These are phyloP conservation scores for Drosophila anomelani DNA, from an alignment of 2,888 invertebrate species.

Conservation along the genomic window DNA sequence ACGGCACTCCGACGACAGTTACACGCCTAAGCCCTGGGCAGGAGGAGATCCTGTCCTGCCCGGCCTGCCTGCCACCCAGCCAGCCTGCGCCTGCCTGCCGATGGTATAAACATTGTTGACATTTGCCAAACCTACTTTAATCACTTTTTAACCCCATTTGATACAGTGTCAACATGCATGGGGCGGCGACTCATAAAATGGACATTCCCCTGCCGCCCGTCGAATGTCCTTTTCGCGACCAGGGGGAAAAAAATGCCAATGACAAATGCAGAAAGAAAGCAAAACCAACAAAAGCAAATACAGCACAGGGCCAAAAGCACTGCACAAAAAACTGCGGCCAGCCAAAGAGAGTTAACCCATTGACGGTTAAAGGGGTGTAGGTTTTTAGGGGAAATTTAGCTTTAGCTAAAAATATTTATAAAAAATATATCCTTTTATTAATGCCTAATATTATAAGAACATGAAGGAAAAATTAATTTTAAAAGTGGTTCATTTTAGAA, in stretches of 20 bases:
- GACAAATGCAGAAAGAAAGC: constrained; percentile 71
- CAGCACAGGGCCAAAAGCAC: not conserved
- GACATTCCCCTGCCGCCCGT: constrained; percentile 46
- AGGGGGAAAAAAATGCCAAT: constrained; percentile 73
- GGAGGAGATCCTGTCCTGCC: constrained; percentile 11
- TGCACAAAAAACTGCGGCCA: constrained; percentile 17
- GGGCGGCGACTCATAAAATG: constrained; percentile 75
- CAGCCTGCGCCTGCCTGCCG: constrained; percentile 47
- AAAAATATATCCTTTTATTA: too few relatives aligned
- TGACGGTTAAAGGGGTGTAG: too few relatives aligned
- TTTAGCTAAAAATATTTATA: too few relatives aligned
- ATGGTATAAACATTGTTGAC: constrained; percentile 82
- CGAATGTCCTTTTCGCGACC: constrained; percentile 27
- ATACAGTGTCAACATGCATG: constrained; percentile 81
- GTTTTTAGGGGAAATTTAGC: not conserved
- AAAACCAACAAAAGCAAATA: constrained; percentile 38
- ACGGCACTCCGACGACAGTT: constrained; percentile 75
- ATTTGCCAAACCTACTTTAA: constrained; percentile 83
- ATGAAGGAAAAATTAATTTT: too few relatives aligned
- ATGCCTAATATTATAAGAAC: too few relatives aligned
- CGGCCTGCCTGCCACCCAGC: constrained; percentile 3
- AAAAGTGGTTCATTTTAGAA: too few relatives aligned
- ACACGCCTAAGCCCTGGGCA: constrained; percentile 67
- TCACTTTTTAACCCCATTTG: constrained; percentile 84
- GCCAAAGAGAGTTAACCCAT: constrained; percentile 23